phyloP scores from a whole-genome alignment of 2,888 invertebrate species.

The Geotrupes spiniger region DNA sequence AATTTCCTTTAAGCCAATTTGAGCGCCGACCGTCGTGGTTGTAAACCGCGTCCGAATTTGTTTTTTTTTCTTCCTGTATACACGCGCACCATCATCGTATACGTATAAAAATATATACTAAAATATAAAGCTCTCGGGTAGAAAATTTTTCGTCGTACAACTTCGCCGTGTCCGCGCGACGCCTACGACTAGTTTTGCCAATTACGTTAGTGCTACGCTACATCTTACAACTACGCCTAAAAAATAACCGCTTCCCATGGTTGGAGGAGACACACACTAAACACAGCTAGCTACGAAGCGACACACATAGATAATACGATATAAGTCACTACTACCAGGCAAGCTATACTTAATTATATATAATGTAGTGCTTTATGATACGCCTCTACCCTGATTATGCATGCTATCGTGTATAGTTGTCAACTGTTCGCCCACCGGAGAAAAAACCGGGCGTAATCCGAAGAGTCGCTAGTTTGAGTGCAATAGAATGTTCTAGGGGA shows the following conservation, averaged over 20 bases:
- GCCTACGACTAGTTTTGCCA: neutral
- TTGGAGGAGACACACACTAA: constrained; percentile 40
- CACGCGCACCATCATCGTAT: constrained; percentile 13
- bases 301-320: constrained; percentile 38
- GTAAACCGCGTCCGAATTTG: constrained; percentile 32
- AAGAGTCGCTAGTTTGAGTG: too few species aligned
- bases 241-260: constrained; percentile 35
- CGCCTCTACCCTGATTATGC: constrained; percentile 51
- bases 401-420: constrained; percentile 40
- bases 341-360: constrained; percentile 43
- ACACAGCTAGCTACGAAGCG: constrained; percentile 43
- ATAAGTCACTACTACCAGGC: constrained; percentile 40
- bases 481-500: too few species aligned
- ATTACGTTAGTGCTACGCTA: constrained; percentile 7
- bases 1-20: constrained; percentile 6
- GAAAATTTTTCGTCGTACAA: constrained; percentile 7
- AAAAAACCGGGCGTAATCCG: too few species aligned
- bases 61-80: constrained; percentile 12
- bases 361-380: constrained; percentile 46
- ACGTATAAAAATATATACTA: constrained; percentile 21
- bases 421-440: neutral
- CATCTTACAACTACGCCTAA: neutral
- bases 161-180: constrained; percentile 9
- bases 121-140: constrained; percentile 22
- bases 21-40: too few species aligned